Conservation (phyloP, 2,888 invertebrate genomes). For the Neoaliturus tenellus region DNA sequence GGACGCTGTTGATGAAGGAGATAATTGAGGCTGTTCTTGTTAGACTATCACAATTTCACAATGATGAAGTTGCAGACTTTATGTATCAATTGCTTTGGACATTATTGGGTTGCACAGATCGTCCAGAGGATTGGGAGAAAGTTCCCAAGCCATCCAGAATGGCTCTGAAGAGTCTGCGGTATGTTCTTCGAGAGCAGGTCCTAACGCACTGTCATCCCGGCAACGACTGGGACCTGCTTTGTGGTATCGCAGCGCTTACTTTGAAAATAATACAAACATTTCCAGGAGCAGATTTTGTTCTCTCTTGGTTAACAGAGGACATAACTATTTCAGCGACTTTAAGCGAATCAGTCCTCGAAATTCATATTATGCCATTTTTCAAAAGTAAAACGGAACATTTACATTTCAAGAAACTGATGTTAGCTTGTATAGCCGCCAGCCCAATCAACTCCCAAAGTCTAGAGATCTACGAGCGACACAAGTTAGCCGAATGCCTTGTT, state of each 20-base stretch:
- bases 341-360: neutral
- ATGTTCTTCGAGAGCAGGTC: neutral
- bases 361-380: neutral
- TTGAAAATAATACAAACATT: conserved; percentile 21
- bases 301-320: conserved; percentile 1
- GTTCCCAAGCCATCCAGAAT: conserved; percentile 17
- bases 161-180: conserved; percentile 15
- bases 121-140: conserved; percentile 10
- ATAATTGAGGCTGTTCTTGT: neutral
- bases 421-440: neutral
- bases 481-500: conserved; percentile 9
- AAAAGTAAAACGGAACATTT: conserved; percentile 3
- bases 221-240: neutral
- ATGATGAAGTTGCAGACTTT: neutral
- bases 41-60: neutral
- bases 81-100: conserved; percentile 16
- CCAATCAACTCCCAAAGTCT: neutral
- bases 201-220: neutral
- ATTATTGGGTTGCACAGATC: conserved; percentile 13
- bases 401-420: conserved; percentile 20
- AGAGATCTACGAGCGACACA: neutral
- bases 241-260: neutral
- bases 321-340: conserved; percentile 21
- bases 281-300: conserved; percentile 14
- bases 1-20: conserved; percentile 14